phyloP scores from a whole-genome alignment of 1,140 invertebrate species.

The Dolichoris vasculosae region DNA sequence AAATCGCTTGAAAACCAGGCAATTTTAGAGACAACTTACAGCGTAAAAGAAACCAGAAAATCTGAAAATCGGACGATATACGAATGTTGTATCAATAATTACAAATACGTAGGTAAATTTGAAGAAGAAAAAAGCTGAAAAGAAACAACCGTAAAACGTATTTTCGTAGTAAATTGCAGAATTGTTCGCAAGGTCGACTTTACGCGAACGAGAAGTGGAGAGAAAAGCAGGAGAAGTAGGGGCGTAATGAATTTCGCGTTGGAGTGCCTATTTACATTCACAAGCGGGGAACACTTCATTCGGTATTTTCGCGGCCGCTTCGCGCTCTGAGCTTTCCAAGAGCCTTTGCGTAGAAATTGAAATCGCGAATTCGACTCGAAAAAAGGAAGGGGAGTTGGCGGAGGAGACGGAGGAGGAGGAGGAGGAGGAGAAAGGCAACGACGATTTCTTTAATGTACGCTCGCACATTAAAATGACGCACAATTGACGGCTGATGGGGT shows the following conservation, averaged over 20 bases:
- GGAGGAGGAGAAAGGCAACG: neutral
- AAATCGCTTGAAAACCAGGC: too few species aligned
- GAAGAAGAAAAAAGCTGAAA: neutral
- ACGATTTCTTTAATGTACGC: conserved; percentile 24
- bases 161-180: neutral
- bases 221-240: neutral
- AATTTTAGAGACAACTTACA: too few species aligned
- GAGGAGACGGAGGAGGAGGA: neutral
- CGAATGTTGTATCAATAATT: neutral
- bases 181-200: neutral
- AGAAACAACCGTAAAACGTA: neutral
- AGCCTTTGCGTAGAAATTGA: conserved; percentile 33
- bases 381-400: too few species aligned
- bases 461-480: conserved; percentile 37
- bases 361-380: conserved; percentile 23
- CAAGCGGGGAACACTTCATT: conserved; percentile 15
- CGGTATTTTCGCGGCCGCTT: conserved; percentile 28
- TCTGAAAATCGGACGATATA: neutral
- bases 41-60: too few species aligned
- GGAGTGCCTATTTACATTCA: conserved; percentile 38
- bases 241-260: conserved; percentile 24
- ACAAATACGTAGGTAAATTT: neutral
- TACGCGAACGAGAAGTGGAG: neutral
- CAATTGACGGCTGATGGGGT: conserved; percentile 35
- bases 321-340: neutral